Evolutionary conservation across 64 coral and sea anemone species (phyloP).

Genomic region (Orbicella faveolata): DNA sequence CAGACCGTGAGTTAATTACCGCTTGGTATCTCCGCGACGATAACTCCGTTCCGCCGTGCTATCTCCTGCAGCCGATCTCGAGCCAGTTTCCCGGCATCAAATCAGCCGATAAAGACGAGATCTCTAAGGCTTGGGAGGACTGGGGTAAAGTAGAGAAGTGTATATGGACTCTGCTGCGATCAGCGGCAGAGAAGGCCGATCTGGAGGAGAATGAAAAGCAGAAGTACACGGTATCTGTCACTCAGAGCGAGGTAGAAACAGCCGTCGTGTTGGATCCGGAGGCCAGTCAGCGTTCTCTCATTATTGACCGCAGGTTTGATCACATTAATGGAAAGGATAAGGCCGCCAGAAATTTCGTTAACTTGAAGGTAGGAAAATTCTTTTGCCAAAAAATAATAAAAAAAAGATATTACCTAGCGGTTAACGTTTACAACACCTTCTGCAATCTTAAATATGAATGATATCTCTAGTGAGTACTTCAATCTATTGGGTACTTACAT

Average conservation of each 20-base stretch:
- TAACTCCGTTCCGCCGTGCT: slow-evolving; percentile 37
- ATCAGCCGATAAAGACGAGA: neutral
- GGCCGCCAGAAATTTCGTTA: slow-evolving; percentile 16
- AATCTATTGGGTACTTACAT: too few species aligned
- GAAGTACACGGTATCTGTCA: slow-evolving; percentile 42
- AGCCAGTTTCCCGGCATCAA: slow-evolving; percentile 38
- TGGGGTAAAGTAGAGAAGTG: slow-evolving; percentile 42
- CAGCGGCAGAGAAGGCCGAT: slow-evolving; percentile 30
- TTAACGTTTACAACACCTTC: too few species aligned
- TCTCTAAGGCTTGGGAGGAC: slow-evolving; percentile 33
- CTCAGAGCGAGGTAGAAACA: slow-evolving; percentile 56
- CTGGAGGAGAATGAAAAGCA: slow-evolving; percentile 34
- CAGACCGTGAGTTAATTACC: slow-evolving; percentile 6
- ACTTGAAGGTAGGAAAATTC: slow-evolving; percentile 13
- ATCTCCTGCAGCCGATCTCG: slow-evolving; percentile 46
- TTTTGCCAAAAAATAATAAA: too few species aligned
- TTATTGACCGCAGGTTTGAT: slow-evolving; percentile 62
- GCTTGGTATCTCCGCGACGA: slow-evolving; percentile 49
- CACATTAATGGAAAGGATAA: slow-evolving; percentile 34
- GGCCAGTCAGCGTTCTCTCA: slow-evolving; percentile 22
- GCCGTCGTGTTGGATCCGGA: slow-evolving; percentile 31
- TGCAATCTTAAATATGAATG: neutral
- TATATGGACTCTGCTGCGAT: slow-evolving; percentile 23
- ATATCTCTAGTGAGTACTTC: too few species aligned
- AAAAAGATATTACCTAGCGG: too few species aligned